These are phyloP conservation scores for Ethmia dodecea DNA, from an alignment of 2,888 invertebrate genomes.

Conservation along the genomic window DNA sequence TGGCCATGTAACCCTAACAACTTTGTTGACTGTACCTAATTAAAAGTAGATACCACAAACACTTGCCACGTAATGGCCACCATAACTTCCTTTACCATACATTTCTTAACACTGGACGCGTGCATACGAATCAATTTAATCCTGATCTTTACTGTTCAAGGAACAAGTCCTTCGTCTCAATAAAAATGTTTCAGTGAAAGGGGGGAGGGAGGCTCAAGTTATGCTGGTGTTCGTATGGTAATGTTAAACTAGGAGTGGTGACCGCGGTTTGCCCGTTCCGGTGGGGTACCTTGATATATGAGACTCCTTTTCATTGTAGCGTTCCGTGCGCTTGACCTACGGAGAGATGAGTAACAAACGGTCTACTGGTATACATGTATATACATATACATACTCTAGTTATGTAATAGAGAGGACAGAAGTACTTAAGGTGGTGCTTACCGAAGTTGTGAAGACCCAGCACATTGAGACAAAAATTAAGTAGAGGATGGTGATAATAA, in stretches of 20 bases:
- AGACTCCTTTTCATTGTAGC: conserved; percentile 42
- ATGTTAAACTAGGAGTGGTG: conserved; percentile 49
- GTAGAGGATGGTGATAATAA: too few species aligned
- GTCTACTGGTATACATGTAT: background rate
- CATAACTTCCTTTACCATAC: conserved; percentile 24
- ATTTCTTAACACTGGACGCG: conserved; percentile 22
- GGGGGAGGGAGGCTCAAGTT: conserved; percentile 21
- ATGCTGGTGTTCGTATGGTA: conserved; percentile 35
- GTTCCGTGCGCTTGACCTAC: conserved; percentile 46
- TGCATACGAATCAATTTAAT: conserved; percentile 17
- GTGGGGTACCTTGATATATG: conserved; percentile 57
- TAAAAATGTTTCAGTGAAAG: background rate
- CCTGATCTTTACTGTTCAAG: background rate
- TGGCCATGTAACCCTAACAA: too few species aligned
- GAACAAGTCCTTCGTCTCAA: background rate
- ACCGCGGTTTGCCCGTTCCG: conserved; percentile 60
- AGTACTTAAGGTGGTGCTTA: too few species aligned
- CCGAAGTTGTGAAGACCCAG: too few species aligned
- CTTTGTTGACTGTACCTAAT: too few species aligned
- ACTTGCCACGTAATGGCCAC: conserved; percentile 13
- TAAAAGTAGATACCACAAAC: background rate
- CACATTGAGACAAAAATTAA: too few species aligned
- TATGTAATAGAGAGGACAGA: too few species aligned
- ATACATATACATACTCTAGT: background rate
- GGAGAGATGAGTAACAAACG: conserved; percentile 18